These are phyloP conservation scores for Acipenser oxyrinchus DNA, from an alignment of 2,797 vertebrate genomes.

Conservation along the genomic window DNA sequence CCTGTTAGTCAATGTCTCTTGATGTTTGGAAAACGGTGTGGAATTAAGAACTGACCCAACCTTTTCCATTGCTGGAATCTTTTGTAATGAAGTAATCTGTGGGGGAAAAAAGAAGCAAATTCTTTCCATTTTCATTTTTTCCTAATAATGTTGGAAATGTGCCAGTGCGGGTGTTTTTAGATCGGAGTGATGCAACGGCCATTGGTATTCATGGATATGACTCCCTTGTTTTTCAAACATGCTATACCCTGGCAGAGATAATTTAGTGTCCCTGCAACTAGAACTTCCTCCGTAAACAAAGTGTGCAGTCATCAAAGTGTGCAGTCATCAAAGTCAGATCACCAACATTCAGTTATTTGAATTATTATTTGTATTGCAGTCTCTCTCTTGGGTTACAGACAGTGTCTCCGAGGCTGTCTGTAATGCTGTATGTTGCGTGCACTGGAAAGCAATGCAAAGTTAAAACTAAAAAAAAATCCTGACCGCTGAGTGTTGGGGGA, in stretches of 20 bases:
- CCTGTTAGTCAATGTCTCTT: conserved; percentile 21
- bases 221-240: neutral
- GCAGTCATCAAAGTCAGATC: no score
- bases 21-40: conserved; percentile 15
- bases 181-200: no score
- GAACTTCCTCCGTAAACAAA: no score
- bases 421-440: neutral
- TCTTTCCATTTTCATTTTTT: neutral
- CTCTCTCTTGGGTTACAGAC: no score
- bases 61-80: conserved; percentile 16
- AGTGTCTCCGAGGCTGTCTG: neutral
- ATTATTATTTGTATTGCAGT: no score
- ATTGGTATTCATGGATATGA: neutral
- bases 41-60: conserved; percentile 18
- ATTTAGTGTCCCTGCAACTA: no score
- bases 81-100: conserved; percentile 26
- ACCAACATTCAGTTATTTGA: no score
- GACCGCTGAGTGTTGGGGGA: neutral
- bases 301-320: no score
- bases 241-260: neutral
- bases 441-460: neutral
- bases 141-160: no score
- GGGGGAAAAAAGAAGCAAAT: conserved; percentile 21
- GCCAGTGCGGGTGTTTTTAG: no score
- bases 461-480: neutral